phyloP scores from a whole-genome alignment of 1,140 invertebrate genomes.

The Drosophila setifemur region DNA sequence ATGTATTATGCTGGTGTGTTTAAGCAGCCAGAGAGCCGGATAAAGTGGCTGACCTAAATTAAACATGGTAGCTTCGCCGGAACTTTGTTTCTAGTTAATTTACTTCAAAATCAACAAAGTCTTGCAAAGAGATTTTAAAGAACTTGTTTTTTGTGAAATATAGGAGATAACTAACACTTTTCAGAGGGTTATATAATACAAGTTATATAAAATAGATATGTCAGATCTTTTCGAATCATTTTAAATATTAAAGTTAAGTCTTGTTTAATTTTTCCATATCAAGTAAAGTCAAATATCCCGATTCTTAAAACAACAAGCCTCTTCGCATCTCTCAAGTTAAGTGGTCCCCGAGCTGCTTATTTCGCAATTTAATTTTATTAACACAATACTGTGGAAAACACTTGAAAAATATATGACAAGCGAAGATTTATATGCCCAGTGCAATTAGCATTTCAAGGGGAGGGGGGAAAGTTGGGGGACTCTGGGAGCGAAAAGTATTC shows the following conservation, averaged over 20 bases:
- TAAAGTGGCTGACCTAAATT: slow-evolving; percentile 45
- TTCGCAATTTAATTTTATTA: slow-evolving; percentile 48
- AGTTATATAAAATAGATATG: too few relatives aligned
- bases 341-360: slow-evolving; percentile 16
- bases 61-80: slow-evolving; percentile 16
- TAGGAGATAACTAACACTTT: background rate
- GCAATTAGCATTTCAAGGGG: slow-evolving; percentile 49
- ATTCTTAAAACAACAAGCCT: background rate
- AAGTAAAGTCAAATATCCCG: too few relatives aligned
- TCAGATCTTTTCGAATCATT: too few relatives aligned
- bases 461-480: background rate
- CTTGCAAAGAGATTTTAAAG: background rate
- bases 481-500: background rate
- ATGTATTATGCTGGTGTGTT: slow-evolving; percentile 47
- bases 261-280: too few relatives aligned
- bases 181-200: too few relatives aligned
- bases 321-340: background rate
- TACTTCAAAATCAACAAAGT: slow-evolving; percentile 21
- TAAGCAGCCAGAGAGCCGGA: slow-evolving; percentile 42
- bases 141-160: background rate
- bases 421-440: slow-evolving; percentile 38
- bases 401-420: slow-evolving; percentile 52
- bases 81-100: slow-evolving; percentile 16
- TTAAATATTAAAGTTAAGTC: too few relatives aligned
- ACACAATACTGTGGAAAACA: slow-evolving; percentile 26